A percentile compares a stretch with the other conserved stretches of the same genome.
Conservation (phyloP, 2,113 vertebrate species). For the Todiramphus chloris region DNA sequence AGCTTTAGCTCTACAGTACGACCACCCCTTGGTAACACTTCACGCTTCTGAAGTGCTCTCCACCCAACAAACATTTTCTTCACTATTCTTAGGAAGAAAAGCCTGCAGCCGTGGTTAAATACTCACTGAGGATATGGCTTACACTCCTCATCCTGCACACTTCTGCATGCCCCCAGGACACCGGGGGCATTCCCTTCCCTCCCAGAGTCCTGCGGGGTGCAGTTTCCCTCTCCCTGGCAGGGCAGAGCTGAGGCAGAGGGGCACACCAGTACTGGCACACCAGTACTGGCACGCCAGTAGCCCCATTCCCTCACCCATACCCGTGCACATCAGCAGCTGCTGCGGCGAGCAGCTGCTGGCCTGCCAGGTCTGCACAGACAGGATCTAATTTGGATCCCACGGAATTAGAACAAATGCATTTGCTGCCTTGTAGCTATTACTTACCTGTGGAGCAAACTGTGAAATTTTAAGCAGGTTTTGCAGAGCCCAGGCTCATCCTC, state of each 20-base stretch:
- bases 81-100: slow-evolving; percentile 1
- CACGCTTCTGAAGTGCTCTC: not conserved
- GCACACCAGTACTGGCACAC: not conserved
- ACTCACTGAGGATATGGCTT: fast-evolving
- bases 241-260: fast-evolving
- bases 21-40: not conserved
- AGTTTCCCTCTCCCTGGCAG: not conserved
- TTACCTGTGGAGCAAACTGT: not conserved
- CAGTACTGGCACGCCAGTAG: not conserved
- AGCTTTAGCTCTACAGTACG: not conserved
- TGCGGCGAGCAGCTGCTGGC: not conserved
- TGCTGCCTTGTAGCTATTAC: not conserved
- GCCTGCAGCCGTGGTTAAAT: not conserved
- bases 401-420: not conserved
- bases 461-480: not conserved
- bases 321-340: fast-evolving
- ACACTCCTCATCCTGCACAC: not conserved
- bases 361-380: not conserved
- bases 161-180: not conserved
- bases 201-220: not conserved
- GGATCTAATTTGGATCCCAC: not conserved
- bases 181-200: not conserved
- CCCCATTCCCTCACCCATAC: not conserved
- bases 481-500: not conserved
- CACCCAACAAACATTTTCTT: not conserved